These are phyloP conservation scores for Puntigrus tetrazona DNA, from an alignment of 2,113 vertebrate genomes.

Conservation along the genomic window DNA sequence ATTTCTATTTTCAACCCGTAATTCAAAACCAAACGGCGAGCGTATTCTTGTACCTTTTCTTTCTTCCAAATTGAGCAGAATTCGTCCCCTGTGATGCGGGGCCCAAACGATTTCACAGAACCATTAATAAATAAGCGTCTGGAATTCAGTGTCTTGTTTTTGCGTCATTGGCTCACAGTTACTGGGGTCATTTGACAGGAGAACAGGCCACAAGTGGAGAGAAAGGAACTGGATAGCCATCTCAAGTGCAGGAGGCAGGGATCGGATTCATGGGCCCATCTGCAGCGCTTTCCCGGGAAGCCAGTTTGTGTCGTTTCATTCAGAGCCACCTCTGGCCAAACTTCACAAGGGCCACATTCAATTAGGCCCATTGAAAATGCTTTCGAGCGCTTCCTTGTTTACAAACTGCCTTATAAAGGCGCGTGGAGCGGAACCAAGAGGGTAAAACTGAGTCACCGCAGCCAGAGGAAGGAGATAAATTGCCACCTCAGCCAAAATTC, in stretches of 20 bases:
- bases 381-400: constrained; percentile 65
- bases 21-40: not conserved
- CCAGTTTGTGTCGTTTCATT: not conserved
- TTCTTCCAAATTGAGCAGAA: not conserved
- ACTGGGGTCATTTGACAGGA: constrained; percentile 62
- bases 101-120: constrained; percentile 33
- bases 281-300: constrained; percentile 48
- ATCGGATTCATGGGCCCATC: constrained; percentile 66
- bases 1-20: not conserved
- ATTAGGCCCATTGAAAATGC: constrained; percentile 28
- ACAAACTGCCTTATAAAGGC: constrained; percentile 56
- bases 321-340: constrained; percentile 19
- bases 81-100: not conserved
- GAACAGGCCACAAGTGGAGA: constrained; percentile 63
- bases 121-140: constrained; percentile 70
- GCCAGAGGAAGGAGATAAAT: constrained; percentile 64
- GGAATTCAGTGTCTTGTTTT: constrained; percentile 61
- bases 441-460: constrained; percentile 69
- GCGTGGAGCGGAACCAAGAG: constrained; percentile 45
- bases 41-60: not conserved
- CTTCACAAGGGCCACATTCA: constrained; percentile 33
- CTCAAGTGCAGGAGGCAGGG: constrained; percentile 56
- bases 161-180: constrained; percentile 69
- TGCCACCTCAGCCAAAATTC: constrained; percentile 71
- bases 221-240: constrained; percentile 62